A percentile compares a stretch with the other conserved stretches of the same genome.
phyloP scores from a whole-genome alignment of 2,113 vertebrate genomes.

The Labrus mixtus region DNA sequence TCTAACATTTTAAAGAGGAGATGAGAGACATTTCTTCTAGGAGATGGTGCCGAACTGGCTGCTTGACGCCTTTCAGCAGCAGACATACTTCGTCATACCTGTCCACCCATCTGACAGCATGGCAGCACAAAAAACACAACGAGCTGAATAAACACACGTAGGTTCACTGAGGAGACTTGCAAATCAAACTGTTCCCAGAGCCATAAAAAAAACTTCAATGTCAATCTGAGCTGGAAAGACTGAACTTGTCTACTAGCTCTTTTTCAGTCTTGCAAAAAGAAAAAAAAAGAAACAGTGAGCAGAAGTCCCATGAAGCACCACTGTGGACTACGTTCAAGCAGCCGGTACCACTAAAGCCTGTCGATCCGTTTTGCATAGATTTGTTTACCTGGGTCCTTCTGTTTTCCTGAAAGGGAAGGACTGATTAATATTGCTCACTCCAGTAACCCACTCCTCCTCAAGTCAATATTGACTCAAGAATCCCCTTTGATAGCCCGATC shows the following conservation, averaged over 20 bases:
- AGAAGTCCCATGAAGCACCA: not conserved
- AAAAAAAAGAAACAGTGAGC: not conserved
- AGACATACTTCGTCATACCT: not conserved
- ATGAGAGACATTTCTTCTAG: not conserved
- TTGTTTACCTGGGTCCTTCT: not conserved
- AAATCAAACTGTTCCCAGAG: not conserved
- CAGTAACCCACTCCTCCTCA: not conserved
- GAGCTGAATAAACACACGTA: conserved; percentile 4
- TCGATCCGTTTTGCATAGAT: conserved; percentile 3
- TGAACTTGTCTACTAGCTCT: not conserved
- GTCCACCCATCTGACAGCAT: conserved; percentile 1
- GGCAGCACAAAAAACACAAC: not conserved
- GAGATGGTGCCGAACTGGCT: not conserved
- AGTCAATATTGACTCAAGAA: conserved; percentile 52
- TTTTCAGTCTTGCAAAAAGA: not conserved
- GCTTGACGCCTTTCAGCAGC: conserved; percentile 1
- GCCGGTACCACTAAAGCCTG: not conserved
- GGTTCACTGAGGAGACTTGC: not conserved
- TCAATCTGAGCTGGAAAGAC: not conserved
- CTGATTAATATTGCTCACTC: not conserved
- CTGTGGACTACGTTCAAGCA: not conserved
- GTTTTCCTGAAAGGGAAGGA: not conserved
- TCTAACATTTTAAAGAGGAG: too few species aligned
- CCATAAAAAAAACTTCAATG: not conserved
- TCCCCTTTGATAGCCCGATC: not conserved